These are phyloP conservation scores for cat (Felis catus) DNA, from an alignment of 2,113 vertebrate genomes.

Conservation along the genomic window F.catus_Fca126_mat1.0 CM031419.1:216339501-216340000, in stretches of 20 bases:
- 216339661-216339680: fast-evolving
- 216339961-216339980: slow-evolving; percentile 68
- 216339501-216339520: background rate
- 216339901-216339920: background rate
- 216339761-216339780: fast-evolving
- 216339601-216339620: background rate
- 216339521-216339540: fast-evolving
- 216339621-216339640: background rate
- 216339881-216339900: no score
- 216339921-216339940: background rate
- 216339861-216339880: background rate
- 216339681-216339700: background rate
- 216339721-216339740: fast-evolving
- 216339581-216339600: background rate
- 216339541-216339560: fast-evolving
- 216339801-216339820: background rate
- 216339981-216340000: slow-evolving; percentile 77
- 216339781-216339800: background rate
- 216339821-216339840: background rate
- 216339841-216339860: fast-evolving
- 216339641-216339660: background rate
- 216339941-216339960: slow-evolving; percentile 63
- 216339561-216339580: background rate
- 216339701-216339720: background rate
- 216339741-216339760: fast-evolving